A percentile compares a stretch with the other conserved stretches of the same genome.
Conservation (phyloP, 2,888 invertebrate genomes). For the Eristalis arbustorum region DNA sequence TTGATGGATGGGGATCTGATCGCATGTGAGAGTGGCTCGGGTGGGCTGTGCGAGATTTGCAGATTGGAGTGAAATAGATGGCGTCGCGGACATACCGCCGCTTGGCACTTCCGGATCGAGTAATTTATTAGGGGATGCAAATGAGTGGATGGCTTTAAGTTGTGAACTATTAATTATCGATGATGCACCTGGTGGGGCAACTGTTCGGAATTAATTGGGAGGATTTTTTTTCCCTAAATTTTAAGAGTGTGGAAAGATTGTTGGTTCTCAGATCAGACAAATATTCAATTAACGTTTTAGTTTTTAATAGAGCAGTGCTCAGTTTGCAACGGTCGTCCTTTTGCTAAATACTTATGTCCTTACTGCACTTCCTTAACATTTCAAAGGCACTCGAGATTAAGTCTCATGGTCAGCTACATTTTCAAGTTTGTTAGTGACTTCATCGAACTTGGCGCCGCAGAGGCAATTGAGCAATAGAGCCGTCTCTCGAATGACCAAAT, state of each 20-base stretch:
- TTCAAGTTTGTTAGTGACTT: too few species aligned
- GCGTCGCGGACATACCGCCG: conserved; percentile 46
- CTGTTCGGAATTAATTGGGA: conserved; percentile 12
- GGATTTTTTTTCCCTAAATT: not conserved
- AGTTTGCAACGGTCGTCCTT: too few species aligned
- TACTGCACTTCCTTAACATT: too few species aligned
- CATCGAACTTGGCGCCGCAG: too few species aligned
- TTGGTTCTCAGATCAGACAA: not conserved
- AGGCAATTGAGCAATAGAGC: too few species aligned
- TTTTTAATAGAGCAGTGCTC: too few species aligned
- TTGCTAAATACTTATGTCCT: too few species aligned
- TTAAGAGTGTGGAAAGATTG: not conserved
- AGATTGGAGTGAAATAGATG: conserved; percentile 64
- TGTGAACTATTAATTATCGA: conserved; percentile 1
- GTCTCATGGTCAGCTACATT: too few species aligned
- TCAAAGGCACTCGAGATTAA: too few species aligned
- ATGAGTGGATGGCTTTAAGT: conserved; percentile 6
- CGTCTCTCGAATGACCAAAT: too few species aligned
- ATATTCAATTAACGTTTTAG: too few species aligned
- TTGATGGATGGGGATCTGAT: conserved; percentile 42
- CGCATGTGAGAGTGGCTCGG: conserved; percentile 10
- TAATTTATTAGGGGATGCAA: conserved; percentile 22
- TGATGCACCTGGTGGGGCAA: conserved; percentile 15
- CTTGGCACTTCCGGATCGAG: conserved; percentile 45
- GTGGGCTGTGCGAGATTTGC: not conserved